Evolutionary conservation across 2,113 vertebrate genomes (phyloP).

Genomic region (Kryptolebias marmoratus): DNA sequence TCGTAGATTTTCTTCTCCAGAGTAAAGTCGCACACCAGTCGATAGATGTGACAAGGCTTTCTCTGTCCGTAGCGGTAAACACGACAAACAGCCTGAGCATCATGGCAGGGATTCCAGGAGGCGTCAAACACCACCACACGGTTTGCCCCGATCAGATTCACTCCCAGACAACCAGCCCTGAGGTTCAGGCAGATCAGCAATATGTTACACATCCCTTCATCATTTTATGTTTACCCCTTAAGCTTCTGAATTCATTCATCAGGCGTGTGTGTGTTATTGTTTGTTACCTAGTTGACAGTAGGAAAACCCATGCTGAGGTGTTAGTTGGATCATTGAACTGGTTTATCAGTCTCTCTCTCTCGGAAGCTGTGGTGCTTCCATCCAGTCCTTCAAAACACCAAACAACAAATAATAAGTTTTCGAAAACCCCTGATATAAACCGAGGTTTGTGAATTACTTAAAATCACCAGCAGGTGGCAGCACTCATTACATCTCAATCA

Average conservation of each 20-base stretch:
- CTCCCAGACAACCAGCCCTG: conserved; percentile 94
- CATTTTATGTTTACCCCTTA: not conserved
- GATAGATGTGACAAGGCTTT: conserved; percentile 93
- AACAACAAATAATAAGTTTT: conserved; percentile 4
- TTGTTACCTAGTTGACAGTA: conserved; percentile 90
- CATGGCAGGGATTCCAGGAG: conserved; percentile 97
- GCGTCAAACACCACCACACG: conserved; percentile 96
- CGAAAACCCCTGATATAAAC: no score
- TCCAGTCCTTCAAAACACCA: conserved; percentile 84
- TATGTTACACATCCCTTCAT: not conserved
- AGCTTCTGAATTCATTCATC: not conserved
- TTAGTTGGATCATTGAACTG: conserved; percentile 94
- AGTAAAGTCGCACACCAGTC: conserved; percentile 94
- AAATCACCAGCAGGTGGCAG: conserved; percentile 67
- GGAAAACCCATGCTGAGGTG: conserved; percentile 87
- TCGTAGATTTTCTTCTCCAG: conserved; percentile 98
- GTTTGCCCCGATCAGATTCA: conserved; percentile 96
- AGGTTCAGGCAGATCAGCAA: not conserved
- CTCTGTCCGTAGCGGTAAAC: conserved; percentile 96
- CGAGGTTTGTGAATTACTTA: not conserved
- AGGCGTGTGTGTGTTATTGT: not conserved
- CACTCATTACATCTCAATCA: conserved; percentile 38
- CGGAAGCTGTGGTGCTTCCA: conserved; percentile 92
- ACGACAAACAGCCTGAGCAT: conserved; percentile 94
- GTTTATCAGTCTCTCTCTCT: conserved; percentile 94